Evolutionary conservation across 2,797 vertebrate genomes (phyloP), one percentile per base, ranked within the genome.

Genomic region (Anguilla marmorata): DNA sequence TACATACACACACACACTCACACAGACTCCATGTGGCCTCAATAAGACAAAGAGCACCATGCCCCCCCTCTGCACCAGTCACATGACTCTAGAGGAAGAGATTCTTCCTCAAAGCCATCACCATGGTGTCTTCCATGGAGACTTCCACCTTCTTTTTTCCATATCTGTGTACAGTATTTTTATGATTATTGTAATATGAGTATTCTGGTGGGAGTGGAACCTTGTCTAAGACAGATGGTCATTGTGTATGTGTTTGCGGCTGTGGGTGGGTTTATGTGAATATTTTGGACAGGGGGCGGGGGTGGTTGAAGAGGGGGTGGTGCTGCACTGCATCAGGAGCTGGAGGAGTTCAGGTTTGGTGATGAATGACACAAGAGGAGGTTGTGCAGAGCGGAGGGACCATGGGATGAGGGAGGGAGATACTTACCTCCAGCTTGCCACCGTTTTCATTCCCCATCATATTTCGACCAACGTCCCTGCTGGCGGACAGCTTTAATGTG

Each of bases 61-160:
- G 85, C 91, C 90, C 88, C 89, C 84, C 90, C 91, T 12, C 14
- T 93, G 91, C 91, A 92, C 90, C 82, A 92, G 92, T 84, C 0
- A 92, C 90, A 92, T 93, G 92, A 93, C 91, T 92, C 91, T 91
- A 93, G 92, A 94, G 5, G 2, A 76, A 19, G 33, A 76, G 91
- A 93, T 93, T 92, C 92, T 79, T 56, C 11, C 86, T 85, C 79
- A 85, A 84, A 12, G 0, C 86, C 84, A 90, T 87, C 90, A 90
- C 86, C 92, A 94, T 94, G 48, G 45, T 84, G 93, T 92, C 91
- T 89, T 91, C 92, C 11, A 86, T 91, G 89, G 88, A 88, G 87
- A 88, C 88, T 89, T 74, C 86, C 69, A 86, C 24, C 45, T 74
- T 92, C 27, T 86, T 58, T 87, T 89, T 91, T 93, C 89, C 87